Conservation (phyloP, 92 coral and sea anemone genomes). For the Palythoa grandiflora region DNA sequence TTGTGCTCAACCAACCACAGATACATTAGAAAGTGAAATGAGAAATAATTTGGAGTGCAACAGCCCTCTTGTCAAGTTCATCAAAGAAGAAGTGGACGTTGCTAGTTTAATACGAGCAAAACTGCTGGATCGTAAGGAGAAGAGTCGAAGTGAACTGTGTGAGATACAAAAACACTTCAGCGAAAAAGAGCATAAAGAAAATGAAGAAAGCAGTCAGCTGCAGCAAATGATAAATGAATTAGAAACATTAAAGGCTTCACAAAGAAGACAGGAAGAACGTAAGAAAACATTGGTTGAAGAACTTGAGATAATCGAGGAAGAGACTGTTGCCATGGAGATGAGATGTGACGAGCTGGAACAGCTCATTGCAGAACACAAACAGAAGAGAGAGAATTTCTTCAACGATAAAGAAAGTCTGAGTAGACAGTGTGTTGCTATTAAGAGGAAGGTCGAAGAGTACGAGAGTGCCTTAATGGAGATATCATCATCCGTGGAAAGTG, state of each 20-base stretch:
- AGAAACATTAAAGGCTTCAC: constrained; percentile 3
- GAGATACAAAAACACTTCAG: constrained; percentile 34
- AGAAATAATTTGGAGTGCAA: neutral
- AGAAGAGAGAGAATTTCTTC: constrained; percentile 13
- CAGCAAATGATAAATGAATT: constrained; percentile 2
- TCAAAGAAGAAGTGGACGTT: constrained; percentile 41
- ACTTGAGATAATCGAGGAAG: constrained; percentile 29
- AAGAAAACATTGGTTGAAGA: constrained; percentile 29
- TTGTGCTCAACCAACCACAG: neutral
- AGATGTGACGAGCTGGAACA: constrained; percentile 23
- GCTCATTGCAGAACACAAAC: constrained; percentile 21
- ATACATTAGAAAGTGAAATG: neutral
- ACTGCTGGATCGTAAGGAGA: constrained; percentile 43
- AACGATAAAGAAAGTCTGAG: constrained; percentile 20
- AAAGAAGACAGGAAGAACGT: neutral
- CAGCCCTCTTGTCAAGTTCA: constrained; percentile 43
- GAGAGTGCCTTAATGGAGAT: constrained; percentile 35
- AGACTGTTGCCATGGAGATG: constrained; percentile 40
- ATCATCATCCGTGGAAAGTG: neutral
- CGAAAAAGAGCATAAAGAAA: constrained; percentile 28
- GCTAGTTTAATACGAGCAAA: constrained; percentile 50
- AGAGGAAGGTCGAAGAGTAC: constrained; percentile 43
- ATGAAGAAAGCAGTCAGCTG: constrained; percentile 27
- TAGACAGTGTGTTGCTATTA: constrained; percentile 25
- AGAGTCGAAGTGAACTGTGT: constrained; percentile 38